These are phyloP conservation scores for Bimastos eiseni DNA, from an alignment of 2,888 invertebrate genomes.

Conservation along the genomic window DNA sequence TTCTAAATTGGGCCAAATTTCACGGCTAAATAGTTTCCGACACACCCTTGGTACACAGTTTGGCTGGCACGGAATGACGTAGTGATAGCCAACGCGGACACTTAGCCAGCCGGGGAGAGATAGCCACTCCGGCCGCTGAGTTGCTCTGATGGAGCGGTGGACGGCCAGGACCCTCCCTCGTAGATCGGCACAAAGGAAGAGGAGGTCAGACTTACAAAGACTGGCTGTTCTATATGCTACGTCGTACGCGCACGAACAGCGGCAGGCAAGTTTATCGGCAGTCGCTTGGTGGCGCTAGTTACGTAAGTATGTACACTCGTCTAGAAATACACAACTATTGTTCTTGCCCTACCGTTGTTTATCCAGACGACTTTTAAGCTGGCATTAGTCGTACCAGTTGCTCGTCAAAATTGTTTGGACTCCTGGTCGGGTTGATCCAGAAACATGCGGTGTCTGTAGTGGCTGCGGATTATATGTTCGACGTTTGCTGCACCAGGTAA, in stretches of 20 bases:
- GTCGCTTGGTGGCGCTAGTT: conserved; percentile 1
- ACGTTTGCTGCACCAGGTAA: neutral
- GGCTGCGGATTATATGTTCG: neutral
- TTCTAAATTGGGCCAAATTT: too few species aligned
- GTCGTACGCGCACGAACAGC: neutral
- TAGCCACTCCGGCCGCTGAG: neutral
- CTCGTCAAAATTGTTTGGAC: neutral
- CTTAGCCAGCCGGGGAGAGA: neutral
- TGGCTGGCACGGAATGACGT: neutral
- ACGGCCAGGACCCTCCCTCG: neutral
- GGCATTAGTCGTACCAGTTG: neutral
- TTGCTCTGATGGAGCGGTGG: neutral
- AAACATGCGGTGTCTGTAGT: neutral
- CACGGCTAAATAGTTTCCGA: neutral
- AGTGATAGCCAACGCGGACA: neutral
- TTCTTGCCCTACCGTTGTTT: neutral
- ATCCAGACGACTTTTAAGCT: too few species aligned
- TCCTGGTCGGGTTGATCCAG: neutral
- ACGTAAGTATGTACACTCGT: neutral
- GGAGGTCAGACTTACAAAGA: neutral
- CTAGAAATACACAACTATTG: neutral
- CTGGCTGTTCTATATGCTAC: neutral
- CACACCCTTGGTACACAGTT: neutral
- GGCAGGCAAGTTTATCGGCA: neutral
- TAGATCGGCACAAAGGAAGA: neutral